A percentile compares a stretch with the other conserved stretches of the same genome.
Conservation (phyloP, 2,888 invertebrate genomes). For the Lacanobia wlatinum region DNA sequence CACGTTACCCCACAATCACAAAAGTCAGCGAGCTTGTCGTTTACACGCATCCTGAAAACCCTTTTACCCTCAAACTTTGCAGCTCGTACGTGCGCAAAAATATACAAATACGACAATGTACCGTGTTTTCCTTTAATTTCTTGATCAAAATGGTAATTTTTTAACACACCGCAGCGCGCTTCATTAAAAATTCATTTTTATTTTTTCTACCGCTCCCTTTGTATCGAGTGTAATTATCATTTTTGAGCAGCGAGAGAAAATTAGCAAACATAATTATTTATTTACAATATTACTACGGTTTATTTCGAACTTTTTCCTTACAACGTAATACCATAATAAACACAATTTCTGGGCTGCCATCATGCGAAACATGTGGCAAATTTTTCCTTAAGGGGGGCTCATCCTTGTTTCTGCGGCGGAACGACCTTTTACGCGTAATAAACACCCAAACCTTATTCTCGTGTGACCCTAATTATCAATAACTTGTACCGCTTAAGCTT, state of each 20-base stretch:
- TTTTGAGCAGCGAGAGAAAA: slow-evolving; percentile 62
- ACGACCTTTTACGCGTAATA: slow-evolving; percentile 41
- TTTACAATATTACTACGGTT: slow-evolving; percentile 46
- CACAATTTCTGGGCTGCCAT: slow-evolving; percentile 5
- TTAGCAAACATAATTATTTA: slow-evolving; percentile 59
- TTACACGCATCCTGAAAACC: slow-evolving; percentile 24
- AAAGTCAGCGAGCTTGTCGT: slow-evolving; percentile 24
- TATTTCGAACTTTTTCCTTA: slow-evolving; percentile 9
- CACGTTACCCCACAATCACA: slow-evolving; percentile 27
- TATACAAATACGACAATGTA: slow-evolving; percentile 21
- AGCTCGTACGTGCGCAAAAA: slow-evolving; percentile 28
- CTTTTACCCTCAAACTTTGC: slow-evolving; percentile 32
- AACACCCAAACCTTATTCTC: slow-evolving; percentile 38
- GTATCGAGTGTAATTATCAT: slow-evolving; percentile 65
- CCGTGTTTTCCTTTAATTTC: slow-evolving; percentile 55
- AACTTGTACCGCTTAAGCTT: slow-evolving; percentile 55
- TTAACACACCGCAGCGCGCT: slow-evolving; percentile 23
- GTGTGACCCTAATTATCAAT: slow-evolving; percentile 60
- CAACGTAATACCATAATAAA: slow-evolving; percentile 3
- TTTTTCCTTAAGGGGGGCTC: slow-evolving; percentile 23
- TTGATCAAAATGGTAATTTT: slow-evolving; percentile 48
- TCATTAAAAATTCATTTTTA: slow-evolving; percentile 62
- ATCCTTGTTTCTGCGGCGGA: slow-evolving; percentile 18
- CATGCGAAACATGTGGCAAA: neutral
- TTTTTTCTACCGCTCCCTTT: slow-evolving; percentile 54